Conservation (phyloP, 2,797 vertebrate species). For the Gymnothorax reevesii region DNA sequence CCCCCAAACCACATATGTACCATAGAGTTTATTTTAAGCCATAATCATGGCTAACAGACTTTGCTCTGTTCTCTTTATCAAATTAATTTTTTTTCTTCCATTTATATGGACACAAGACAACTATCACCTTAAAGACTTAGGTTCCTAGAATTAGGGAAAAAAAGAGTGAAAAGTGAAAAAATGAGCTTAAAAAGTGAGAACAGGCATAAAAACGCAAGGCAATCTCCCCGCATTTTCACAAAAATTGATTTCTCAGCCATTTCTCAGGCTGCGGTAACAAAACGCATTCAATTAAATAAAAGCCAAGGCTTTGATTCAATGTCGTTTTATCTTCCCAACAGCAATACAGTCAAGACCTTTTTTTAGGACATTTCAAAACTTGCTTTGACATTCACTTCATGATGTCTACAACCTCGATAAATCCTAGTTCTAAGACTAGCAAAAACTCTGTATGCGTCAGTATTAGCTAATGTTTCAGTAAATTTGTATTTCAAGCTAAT, state of each 20-base stretch:
- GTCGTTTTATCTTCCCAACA: not conserved
- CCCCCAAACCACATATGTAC: not conserved
- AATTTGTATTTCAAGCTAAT: not conserved
- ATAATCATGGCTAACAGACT: conserved; percentile 27
- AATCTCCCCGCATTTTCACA: not conserved
- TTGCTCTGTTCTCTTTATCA: not conserved
- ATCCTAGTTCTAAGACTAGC: not conserved
- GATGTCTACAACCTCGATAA: not conserved
- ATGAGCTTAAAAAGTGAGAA: not conserved
- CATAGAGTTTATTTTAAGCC: not conserved
- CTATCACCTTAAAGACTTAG: not conserved
- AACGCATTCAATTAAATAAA: not conserved
- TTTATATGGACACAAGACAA: not conserved
- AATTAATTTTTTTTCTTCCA: not conserved
- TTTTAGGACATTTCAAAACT: not conserved
- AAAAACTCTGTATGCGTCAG: not conserved
- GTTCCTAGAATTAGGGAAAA: not conserved
- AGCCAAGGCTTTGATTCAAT: not conserved
- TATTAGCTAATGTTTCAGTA: not conserved
- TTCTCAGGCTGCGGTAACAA: not conserved
- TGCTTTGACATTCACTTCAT: not conserved
- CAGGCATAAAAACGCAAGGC: not conserved
- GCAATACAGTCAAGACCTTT: not conserved
- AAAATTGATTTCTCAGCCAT: not conserved
- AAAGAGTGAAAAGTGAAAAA: not conserved